Evolutionary conservation across 2,797 vertebrate species (phyloP).

Genomic region (Poecilia wingei): DNA sequence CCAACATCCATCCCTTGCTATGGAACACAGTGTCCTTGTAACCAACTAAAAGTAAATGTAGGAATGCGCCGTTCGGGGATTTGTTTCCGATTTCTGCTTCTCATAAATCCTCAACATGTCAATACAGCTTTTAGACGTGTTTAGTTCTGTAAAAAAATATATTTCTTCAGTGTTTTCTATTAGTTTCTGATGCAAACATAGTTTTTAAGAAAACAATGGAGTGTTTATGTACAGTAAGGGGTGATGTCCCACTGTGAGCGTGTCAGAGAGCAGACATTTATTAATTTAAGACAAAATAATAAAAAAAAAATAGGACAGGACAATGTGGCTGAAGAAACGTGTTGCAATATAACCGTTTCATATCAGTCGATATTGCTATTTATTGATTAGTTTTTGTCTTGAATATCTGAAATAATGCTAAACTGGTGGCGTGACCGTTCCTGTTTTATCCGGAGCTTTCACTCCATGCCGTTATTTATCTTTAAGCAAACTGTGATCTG

Average conservation of each 20-base stretch:
- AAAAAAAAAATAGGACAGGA: neutral
- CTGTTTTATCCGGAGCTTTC: too few species aligned
- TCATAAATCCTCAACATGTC: neutral
- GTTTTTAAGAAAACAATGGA: neutral
- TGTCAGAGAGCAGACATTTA: neutral
- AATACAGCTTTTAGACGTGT: neutral
- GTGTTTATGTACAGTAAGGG: neutral
- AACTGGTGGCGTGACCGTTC: too few species aligned
- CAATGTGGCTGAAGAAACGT: too few species aligned
- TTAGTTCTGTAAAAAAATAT: neutral
- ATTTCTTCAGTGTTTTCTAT: neutral
- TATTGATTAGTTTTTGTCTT: too few species aligned
- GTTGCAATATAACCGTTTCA: too few species aligned
- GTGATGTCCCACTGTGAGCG: neutral
- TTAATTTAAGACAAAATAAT: neutral
- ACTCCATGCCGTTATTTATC: too few species aligned
- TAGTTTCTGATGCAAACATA: neutral
- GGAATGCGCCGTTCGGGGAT: neutral
- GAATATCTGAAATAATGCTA: too few species aligned
- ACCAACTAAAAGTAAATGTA: constrained; percentile 23
- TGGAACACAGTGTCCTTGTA: constrained; percentile 61
- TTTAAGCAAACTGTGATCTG: too few species aligned
- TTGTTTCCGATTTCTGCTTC: neutral
- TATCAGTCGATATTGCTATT: too few species aligned
- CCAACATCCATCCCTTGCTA: constrained; percentile 46